Base-by-base conservation (phyloP, 2,113 vertebrate species). In the Lepus timidus region DNA sequence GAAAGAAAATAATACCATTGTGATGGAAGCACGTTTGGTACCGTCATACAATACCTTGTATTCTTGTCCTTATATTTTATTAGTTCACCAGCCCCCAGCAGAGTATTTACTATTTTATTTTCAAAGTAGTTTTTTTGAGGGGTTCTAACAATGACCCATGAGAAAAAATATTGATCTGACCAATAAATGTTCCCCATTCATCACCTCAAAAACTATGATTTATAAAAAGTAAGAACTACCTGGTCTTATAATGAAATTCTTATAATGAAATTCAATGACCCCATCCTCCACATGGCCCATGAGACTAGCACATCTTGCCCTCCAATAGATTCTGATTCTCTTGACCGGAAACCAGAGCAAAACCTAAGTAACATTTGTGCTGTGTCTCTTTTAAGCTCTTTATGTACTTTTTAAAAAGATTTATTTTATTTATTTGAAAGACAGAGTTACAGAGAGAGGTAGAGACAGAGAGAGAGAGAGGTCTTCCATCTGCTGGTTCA, bases 371-470 rank as follows among this genome's bases (percentile, higher is more conserved):
- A 13, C 44, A 31, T 83, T 29, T 4, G 0, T 16, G 9, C 19
- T 0, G 0, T 25, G 7, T 0, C 9, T 65, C 49, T 6, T 0
- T 62, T 29, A 29, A n/a, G 5, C 11, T 70, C n/a, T 27, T 6
- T 44, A 44, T 44, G 44, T 44, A 44, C 7, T 4, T 44, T 44
- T 44, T 44, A 7, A 44, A 44, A 44, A 44, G 44, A 44, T 44
- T 44, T 44, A 44, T 44, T 7, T 44, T 44, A 44, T 44, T 44
- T 44, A 44, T 44, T 44, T 44, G 44, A 44, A 44, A 44, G 6
- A 44, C 44, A 44, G 44, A 44, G 44, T 44, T 44, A 44, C 44
- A 44, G 44, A 44, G 44, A 44, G 44, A 44, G 44, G 44, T 44
- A 44, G 44, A 44, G 44, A 44, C 44, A 44, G 44, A 44, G 44